Evolutionary conservation across 2,888 invertebrate genomes (phyloP).

Genomic region (Adelognathus sp.): DNA sequence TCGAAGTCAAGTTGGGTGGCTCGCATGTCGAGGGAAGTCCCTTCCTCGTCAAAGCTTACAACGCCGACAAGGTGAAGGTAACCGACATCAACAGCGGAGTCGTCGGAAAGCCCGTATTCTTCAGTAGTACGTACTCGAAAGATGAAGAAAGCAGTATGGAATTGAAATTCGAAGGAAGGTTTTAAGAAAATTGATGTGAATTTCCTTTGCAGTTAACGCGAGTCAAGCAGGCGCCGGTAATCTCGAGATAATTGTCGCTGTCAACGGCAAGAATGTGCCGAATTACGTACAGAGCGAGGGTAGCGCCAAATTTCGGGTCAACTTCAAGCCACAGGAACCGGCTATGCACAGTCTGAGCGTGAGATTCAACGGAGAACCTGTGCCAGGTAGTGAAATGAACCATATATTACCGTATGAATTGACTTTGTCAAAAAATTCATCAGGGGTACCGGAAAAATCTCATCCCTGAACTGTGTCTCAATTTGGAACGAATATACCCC

Average conservation of each 20-base stretch:
- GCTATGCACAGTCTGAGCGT: conserved; percentile 96
- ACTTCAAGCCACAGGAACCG: conserved; percentile 97
- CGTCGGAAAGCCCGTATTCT: conserved; percentile 96
- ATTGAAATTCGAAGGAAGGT: no score
- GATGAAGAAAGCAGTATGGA: neutral
- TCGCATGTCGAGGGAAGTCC: conserved; percentile 97
- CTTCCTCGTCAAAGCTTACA: conserved; percentile 97
- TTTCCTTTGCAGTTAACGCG: conserved; percentile 92
- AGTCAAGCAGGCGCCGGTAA: conserved; percentile 97
- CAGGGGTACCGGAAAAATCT: no score
- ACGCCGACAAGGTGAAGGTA: conserved; percentile 96
- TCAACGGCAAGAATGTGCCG: conserved; percentile 97
- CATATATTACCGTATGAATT: no score
- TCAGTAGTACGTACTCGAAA: conserved; percentile 88
- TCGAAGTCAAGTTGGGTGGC: conserved; percentile 88
- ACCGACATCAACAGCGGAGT: conserved; percentile 95
- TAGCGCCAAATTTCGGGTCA: conserved; percentile 95
- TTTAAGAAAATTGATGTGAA: no score
- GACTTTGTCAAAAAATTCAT: no score
- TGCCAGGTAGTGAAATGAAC: conserved; percentile 82
- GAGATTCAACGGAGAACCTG: conserved; percentile 87
- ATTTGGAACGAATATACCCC: no score
- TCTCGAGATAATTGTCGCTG: conserved; percentile 98
- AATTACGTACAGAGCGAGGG: conserved; percentile 99
- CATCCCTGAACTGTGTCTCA: no score